Evolutionary conservation across 2,797 vertebrate genomes (phyloP), one percentile per base, ranked within the genome.

Genomic region (Acanthurus tractus): DNA sequence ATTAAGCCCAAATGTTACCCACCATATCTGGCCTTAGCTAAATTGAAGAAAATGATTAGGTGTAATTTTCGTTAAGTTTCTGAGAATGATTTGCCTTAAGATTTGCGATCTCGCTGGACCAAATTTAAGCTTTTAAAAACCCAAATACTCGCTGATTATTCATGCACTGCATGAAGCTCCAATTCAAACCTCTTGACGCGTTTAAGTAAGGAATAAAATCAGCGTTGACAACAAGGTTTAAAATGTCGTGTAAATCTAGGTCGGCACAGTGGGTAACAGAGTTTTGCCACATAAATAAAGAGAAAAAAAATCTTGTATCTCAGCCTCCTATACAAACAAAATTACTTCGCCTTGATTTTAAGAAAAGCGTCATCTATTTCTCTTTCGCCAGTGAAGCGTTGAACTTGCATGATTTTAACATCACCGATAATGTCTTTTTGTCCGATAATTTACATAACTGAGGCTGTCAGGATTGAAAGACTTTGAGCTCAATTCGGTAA

Each of bases 81-180:
- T 38, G 52, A 53, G 14, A 62, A n/a, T 54, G 50, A 66, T 57
- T 72, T 77, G 72, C 20, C 72, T 83, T 57, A 22, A 54, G 20
- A 58, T 69, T 52, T 49, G 40, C 22, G 69, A 52, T 70, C 34
- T 55, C 8, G 29, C 46, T 70, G 18, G 11, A 22, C 12, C 29
- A 78, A 58, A 68, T 64, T 0, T 53, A 36, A 1, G 42, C 34
- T 59, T 56, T 34, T 13, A 56, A 68, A 68, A 58, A 12, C 29
- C 12, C 36, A 5, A 13, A 38, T 23, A n/a, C 12, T 40, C 4
- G 12, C 42, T 22, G 23, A 14, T 20, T 54, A 17, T 74, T 61
- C 12, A 0, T 12, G n/a, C 7, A 40, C 42, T 48, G n/a, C 0
- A 14, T 3, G 17, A 34, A 55, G 17, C 73, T 50, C 22, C 22